Evolutionary conservation across 2,888 invertebrate genomes (phyloP), one percentile per base, ranked within the genome.

Genomic region (Ophion obscuratus): DNA sequence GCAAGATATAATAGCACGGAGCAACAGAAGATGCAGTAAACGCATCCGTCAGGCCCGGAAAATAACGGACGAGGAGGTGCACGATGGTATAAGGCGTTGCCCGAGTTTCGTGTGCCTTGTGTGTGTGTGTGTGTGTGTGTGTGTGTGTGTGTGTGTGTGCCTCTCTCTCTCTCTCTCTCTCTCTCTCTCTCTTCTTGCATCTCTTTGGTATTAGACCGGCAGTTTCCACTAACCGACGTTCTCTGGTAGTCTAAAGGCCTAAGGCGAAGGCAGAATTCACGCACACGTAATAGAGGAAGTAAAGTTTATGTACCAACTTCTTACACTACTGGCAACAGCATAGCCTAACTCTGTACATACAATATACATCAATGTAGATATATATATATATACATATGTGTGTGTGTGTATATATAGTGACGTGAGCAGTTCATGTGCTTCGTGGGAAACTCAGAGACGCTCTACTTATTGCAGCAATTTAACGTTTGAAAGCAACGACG

Each of bases 231-330:
- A 83, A 83, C 74, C 83, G 78, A 53, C 64, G 74, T 81, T 81
- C 81, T 68, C 70, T 53, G 64, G 70, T 73, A 70, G 44, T 68
- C 78, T 68, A 61, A 64, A 81, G 81, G 83, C 86, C 73, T 86
- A 75, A 61, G 53, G 78, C 81, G 67, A 74, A 77, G 53, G 77
- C 80, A 83, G 78, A 86, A 83, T 86, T 83, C 86, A 81, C 86
- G 83, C 86, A 86, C 86, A 83, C 83, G 83, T 83, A 86, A 86
- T 86, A 81, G 86, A 87, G 88, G 88, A 88, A 88, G 87, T 87
- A 86, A 86, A 86, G 86, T 87, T 88, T 88, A 88, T 88, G 88
- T 86, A 85, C 84, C 85, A 88, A 88, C 87, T 88, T 86, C 83
- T 88, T 88, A 86, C 83, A 85, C 66, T 83, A 86, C 74, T 70